Conservation (phyloP, 2,113 vertebrate species). For the Myrmecophaga tridactyla region DNA sequence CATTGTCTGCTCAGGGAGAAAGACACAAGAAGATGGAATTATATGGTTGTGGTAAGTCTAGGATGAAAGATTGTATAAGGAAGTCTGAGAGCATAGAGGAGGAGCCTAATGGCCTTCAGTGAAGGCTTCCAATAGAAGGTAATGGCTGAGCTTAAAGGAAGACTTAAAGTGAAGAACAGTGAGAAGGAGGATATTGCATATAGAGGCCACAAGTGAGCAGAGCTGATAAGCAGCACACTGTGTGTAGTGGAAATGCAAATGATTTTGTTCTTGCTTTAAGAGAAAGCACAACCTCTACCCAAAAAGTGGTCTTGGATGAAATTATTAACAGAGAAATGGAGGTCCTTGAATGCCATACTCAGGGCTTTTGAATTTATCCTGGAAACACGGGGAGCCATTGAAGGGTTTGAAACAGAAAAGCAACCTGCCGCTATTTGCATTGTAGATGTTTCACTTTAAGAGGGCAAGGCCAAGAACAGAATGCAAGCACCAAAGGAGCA, state of each 20-base stretch:
- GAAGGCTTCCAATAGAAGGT: neutral
- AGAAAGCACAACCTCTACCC: neutral
- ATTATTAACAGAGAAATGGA: neutral
- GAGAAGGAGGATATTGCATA: neutral
- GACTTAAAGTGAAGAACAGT: neutral
- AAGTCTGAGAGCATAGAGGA: neutral
- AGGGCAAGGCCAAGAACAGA: neutral
- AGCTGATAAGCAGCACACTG: neutral
- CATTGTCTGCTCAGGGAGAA: neutral
- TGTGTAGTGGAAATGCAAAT: neutral
- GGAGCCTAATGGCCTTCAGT: neutral
- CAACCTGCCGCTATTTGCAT: neutral
- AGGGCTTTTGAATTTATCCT: neutral
- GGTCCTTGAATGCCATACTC: neutral
- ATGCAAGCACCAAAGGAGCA: neutral
- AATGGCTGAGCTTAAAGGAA: neutral
- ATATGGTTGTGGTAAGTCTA: accelerated
- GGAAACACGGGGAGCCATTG: accelerated
- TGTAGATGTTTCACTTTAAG: neutral
- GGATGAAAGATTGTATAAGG: neutral
- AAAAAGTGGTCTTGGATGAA: neutral
- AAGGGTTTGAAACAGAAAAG: neutral
- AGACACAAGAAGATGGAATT: neutral
- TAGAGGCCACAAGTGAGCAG: neutral
- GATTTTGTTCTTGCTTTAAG: neutral